Base-by-base conservation (phyloP, 2,888 invertebrate genomes). In the Caenorhabditis drosophilae region DNA sequence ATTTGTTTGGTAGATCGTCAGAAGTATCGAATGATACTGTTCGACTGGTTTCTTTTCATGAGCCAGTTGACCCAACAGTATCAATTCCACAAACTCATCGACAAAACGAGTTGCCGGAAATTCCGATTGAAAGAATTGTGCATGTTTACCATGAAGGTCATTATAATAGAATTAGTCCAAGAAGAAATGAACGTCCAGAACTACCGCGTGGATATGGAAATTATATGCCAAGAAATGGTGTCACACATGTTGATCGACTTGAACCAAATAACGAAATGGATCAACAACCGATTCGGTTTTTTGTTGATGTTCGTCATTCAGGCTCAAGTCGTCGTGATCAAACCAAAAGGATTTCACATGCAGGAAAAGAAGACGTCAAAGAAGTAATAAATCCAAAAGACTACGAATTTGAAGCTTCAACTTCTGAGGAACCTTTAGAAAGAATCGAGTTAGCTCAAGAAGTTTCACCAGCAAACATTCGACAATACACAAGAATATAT, bases 281-380 rank as follows among this genome's bases (percentile, higher is more conserved):
- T 23, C 49, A 55, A n/a, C 67, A 66, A 34, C 79, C 77, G 4
- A 64, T 79, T 35, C 59, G 71, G 22, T 75, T 75, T 54, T 68
- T 63, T 48, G 77, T 78, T 15, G 68, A 68, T 47, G 59, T 77
- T 9, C 50, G 58, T 15, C 75, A 75, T 40, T 70, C 70, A 23
- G 75, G 72, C 34, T 35, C 50, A 7, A 58, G 60, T n/a, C 56
- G 60, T 16, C 34, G 58, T 20, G 38, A 55, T 35, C 47, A 45
- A 18, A 50, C 58, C 2, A 61, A 53, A 35, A 54, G 74, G 4
- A n/a, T 58, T 1, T 52, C 47, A 35, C 72, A 72, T 51, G 54
- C 49, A 15, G 74, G 74, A 26, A 54, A 54, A 26, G 74, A 75
- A 47, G 74, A 75, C n/a, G 50, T 55, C 20, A 51, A 51, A 11